Percentiles rank a stretch among this genome's conserved stretches.
Conservation (phyloP, 30 jellyfish, hydroid and myxozoan genomes). For the Haliclystus octoradiatus region DNA sequence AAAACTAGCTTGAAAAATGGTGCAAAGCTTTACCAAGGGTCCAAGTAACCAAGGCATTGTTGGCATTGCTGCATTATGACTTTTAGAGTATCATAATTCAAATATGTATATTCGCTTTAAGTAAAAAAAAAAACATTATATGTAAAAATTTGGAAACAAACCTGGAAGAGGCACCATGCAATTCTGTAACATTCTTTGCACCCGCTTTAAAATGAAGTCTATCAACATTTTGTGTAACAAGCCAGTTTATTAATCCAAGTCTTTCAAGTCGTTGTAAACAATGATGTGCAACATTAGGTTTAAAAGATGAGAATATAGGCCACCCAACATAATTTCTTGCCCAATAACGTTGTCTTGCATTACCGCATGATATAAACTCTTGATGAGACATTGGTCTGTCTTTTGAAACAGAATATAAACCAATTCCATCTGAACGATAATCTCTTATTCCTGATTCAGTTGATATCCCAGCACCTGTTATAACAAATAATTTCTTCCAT, state of each 20-base stretch:
- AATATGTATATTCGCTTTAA: too few relatives aligned
- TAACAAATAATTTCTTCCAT: conserved; percentile 37
- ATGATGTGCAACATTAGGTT: conserved; percentile 46
- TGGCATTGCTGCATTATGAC: too few relatives aligned
- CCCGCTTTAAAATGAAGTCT: conserved; percentile 86
- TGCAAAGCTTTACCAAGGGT: conserved; percentile 2
- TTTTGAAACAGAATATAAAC: conserved; percentile 46
- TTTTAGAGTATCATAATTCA: too few relatives aligned
- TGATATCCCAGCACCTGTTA: conserved; percentile 94
- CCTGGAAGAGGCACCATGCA: conserved; percentile 88
- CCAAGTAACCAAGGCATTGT: too few relatives aligned
- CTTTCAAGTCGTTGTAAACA: conserved; percentile 55
- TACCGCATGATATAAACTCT: conserved; percentile 47
- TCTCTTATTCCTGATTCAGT: conserved; percentile 91
- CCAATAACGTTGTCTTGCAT: conserved; percentile 67
- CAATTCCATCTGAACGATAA: conserved; percentile 79
- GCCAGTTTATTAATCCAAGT: conserved; percentile 75
- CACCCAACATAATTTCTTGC: conserved; percentile 90
- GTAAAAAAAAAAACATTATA: too few relatives aligned
- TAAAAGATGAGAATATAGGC: conserved; percentile 63
- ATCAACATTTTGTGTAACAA: conserved; percentile 93
- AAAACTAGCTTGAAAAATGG: too few relatives aligned
- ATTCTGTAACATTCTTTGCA: conserved; percentile 55
- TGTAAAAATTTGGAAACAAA: too few relatives aligned
- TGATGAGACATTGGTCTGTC: conserved; percentile 60